These are phyloP conservation scores for Tor tambroides DNA, from an alignment of 2,113 vertebrate genomes.

Conservation along the genomic window DNA sequence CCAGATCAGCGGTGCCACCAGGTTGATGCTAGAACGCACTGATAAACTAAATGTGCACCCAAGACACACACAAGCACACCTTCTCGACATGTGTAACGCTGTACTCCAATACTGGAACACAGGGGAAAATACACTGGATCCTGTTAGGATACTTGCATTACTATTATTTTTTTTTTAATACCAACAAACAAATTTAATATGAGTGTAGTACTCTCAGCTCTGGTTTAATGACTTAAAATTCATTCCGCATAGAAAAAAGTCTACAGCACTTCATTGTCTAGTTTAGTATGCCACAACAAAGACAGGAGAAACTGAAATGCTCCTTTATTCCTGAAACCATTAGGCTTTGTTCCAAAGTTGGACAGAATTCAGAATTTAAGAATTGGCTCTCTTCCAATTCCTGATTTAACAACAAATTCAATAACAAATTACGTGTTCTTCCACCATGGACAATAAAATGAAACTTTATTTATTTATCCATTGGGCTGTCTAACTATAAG, in stretches of 20 bases:
- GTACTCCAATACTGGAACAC: background rate
- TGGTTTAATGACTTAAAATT: background rate
- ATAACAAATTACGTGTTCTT: slow-evolving; percentile 1
- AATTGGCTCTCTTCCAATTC: background rate
- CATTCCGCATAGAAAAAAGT: background rate
- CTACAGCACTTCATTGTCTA: background rate
- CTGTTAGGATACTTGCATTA: background rate
- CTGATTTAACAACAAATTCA: slow-evolving; percentile 15
- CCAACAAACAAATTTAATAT: background rate
- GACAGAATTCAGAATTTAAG: background rate
- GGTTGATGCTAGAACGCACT: slow-evolving; percentile 17
- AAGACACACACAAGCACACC: background rate
- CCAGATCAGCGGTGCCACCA: slow-evolving; percentile 30
- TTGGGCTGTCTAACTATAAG: slow-evolving; percentile 1
- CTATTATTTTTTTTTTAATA: background rate
- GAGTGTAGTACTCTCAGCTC: background rate
- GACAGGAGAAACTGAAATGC: background rate
- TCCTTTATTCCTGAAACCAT: slow-evolving; percentile 8
- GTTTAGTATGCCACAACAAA: background rate
- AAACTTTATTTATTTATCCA: slow-evolving; percentile 12
- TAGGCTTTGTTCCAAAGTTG: slow-evolving; percentile 12
- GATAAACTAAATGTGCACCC: background rate
- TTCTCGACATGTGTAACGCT: background rate
- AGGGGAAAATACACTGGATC: background rate
- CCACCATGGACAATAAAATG: background rate